A percentile compares a stretch with the other conserved stretches of the same genome.
These are phyloP conservation scores for Charadrius vociferus DNA, from an alignment of 2,113 vertebrate genomes.

Conservation along the genomic window DNA sequence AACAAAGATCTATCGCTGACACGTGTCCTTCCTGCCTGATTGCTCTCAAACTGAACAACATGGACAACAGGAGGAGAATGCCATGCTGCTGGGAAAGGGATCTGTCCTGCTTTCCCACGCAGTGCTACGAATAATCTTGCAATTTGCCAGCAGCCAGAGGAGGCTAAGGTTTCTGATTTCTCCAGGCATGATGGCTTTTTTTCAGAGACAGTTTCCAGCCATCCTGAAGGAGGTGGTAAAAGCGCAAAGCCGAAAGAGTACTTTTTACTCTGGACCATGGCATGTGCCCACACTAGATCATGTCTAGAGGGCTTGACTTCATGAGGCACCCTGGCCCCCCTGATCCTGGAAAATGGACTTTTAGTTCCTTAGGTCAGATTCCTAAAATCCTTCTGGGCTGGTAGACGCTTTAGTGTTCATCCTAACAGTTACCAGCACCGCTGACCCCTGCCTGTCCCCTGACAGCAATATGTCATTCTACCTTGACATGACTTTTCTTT, in stretches of 20 bases:
- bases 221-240: not conserved
- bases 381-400: not conserved
- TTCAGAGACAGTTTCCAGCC: not conserved
- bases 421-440: not conserved
- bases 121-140: fast-evolving
- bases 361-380: not conserved
- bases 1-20: not conserved
- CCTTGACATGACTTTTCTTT: not conserved
- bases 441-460: not conserved
- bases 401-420: not conserved
- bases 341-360: not conserved
- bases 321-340: not conserved
- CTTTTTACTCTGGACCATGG: not conserved
- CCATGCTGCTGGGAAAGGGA: not conserved
- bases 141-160: not conserved
- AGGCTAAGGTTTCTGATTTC: not conserved
- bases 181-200: not conserved
- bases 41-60: not conserved
- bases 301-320: not conserved
- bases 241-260: not conserved
- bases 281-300: not conserved
- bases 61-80: not conserved
- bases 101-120: not conserved
- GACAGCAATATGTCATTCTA: not conserved
- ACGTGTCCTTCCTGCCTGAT: not conserved